These are phyloP conservation scores for Formica exsecta DNA, from an alignment of 1,140 invertebrate genomes.

Conservation along the genomic window DNA sequence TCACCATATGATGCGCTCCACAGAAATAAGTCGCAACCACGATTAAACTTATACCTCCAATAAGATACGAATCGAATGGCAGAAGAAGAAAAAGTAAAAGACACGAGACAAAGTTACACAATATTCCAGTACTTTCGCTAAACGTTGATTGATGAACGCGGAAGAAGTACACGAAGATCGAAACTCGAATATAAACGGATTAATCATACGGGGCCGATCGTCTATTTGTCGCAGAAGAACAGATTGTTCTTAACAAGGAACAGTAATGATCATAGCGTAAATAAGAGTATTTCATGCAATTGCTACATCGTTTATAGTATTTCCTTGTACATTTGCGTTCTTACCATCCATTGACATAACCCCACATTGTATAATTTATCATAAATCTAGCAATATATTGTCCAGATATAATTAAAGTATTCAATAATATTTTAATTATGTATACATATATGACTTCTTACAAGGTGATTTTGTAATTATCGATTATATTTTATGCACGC, in stretches of 20 bases:
- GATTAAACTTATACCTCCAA: neutral
- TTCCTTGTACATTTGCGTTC: neutral
- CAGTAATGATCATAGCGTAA: neutral
- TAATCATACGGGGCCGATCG: constrained; percentile 21
- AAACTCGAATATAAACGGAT: constrained; percentile 39
- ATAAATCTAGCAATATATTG: constrained; percentile 26
- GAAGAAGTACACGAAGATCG: constrained; percentile 54
- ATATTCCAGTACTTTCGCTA: constrained; percentile 48
- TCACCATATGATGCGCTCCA: neutral
- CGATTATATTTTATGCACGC: neutral
- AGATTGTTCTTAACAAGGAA: constrained; percentile 10
- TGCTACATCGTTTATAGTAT: neutral
- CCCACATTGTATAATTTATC: neutral
- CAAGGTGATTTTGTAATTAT: neutral
- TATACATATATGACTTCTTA: neutral
- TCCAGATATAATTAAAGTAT: neutral
- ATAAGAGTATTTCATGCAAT: neutral
- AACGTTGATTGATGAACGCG: constrained; percentile 68
- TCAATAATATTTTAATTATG: neutral
- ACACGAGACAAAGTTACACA: constrained; percentile 18
- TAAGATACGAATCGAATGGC: neutral
- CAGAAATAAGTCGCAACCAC: neutral
- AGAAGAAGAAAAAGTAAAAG: constrained; percentile 24
- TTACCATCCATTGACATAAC: neutral
- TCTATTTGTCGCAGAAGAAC: constrained; percentile 2